Base-by-base conservation (phyloP, 2,113 vertebrate species). In the Piaya cayana region DNA sequence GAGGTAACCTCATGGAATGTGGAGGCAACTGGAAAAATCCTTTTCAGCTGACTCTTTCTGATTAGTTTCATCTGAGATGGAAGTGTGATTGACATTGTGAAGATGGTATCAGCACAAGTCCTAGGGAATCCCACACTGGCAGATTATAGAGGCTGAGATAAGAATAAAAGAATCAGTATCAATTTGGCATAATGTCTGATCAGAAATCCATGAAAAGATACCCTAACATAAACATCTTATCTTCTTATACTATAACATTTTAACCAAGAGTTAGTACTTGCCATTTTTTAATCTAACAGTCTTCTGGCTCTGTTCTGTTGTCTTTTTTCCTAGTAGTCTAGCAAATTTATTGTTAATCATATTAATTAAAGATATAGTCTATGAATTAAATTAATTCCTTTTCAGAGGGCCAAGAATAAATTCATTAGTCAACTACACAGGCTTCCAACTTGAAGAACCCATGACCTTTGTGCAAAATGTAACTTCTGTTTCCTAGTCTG, bases 21-120 rank as follows among this genome's bases (percentile, higher is more conserved):
- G 1, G 12, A 78, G 12, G 11, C 0, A 0, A 8, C 15, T 74
- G 5, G 29, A 65, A 34, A 75, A 71, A 9, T 81, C 2, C 5
- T 78, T 88, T 89, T 34, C 2, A 1, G 12, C 4, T 37, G 15
- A 67, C 43, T 86, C 7, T 75, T 77, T 87, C 32, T 30, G 37
- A 87, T 71, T 45, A 22, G 11, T 76, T 91, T 91, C 70, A 82
- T 43, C 23, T 82, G 36, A 62, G 21, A 64, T 42, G 11, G 4
- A 8, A 60, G 9, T 36, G 15, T 68, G 70, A 75, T 39, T 79
- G 70, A 82, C 67, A 56, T 26, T 63, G 39, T 0, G 7, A 81
- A 90, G 20, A 43, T 8, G 55, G 11, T 36, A n/a, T 69, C 29
- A 81, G 42, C 60, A 26, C 27, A 86, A 75, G 13, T 50, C 15